These are phyloP conservation scores for Platycheirus rosarum DNA, from an alignment of 2,888 invertebrate species.

Conservation along the genomic window DNA sequence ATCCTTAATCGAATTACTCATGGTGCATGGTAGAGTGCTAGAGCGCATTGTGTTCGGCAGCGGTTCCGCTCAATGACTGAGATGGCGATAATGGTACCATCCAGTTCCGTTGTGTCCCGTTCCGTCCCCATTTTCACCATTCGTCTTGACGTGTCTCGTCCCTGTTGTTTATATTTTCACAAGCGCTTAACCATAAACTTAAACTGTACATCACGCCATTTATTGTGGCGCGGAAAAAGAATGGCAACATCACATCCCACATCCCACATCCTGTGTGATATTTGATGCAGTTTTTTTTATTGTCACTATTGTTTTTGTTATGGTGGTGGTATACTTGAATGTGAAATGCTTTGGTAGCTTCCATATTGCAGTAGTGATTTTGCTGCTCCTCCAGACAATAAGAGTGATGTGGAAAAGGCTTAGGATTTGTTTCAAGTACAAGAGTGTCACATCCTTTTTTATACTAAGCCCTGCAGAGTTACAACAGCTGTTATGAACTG, in stretches of 20 bases:
- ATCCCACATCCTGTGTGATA: constrained; percentile 39
- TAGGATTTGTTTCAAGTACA: constrained; percentile 70
- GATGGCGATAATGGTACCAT: constrained; percentile 39
- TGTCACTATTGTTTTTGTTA: constrained; percentile 1
- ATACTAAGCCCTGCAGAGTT: constrained; percentile 59
- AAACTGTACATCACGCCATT: constrained; percentile 64
- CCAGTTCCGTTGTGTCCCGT: not conserved
- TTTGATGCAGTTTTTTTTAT: constrained; percentile 61
- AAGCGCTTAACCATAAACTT: constrained; percentile 67
- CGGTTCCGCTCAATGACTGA: constrained; percentile 48
- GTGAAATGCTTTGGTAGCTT: constrained; percentile 16
- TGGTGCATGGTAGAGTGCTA: constrained; percentile 52
- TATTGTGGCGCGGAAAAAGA: constrained; percentile 22
- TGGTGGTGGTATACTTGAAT: constrained; percentile 16
- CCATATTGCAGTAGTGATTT: constrained; percentile 32
- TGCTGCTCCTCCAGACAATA: constrained; percentile 59
- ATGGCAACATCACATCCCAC: constrained; percentile 19
- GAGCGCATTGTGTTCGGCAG: constrained; percentile 49
- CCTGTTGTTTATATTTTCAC: constrained; percentile 68
- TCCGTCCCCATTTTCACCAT: not conserved
- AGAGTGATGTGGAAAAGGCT: constrained; percentile 64
- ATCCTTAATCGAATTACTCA: constrained; percentile 73
- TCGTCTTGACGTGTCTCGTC: constrained; percentile 35
- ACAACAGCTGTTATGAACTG: constrained; percentile 51
- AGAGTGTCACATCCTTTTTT: constrained; percentile 69